Conservation (phyloP, 2,797 vertebrate species). For the Zalophus californianus region DNA sequence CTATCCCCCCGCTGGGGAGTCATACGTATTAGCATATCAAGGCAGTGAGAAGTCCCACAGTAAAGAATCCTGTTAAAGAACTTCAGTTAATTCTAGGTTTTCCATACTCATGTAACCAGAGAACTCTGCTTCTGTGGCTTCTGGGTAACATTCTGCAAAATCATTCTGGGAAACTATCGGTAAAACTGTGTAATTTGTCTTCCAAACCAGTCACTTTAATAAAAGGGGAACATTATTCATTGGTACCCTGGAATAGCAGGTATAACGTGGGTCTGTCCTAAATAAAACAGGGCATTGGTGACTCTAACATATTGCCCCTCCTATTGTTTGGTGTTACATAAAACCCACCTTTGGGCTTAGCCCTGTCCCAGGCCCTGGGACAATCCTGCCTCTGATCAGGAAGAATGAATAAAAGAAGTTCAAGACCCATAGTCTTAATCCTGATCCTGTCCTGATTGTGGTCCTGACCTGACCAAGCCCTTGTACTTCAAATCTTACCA, state of each 20-base stretch:
- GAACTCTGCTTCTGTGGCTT: conserved; percentile 13
- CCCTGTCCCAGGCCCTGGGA: neutral
- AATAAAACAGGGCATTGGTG: neutral
- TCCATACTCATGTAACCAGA: neutral
- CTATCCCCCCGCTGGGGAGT: neutral
- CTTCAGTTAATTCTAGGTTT: neutral
- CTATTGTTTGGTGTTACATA: neutral
- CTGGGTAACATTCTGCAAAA: neutral
- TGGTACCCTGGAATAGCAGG: neutral
- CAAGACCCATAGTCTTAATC: neutral
- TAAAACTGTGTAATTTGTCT: neutral
- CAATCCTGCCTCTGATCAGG: neutral
- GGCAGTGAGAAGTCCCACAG: neutral
- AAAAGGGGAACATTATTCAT: neutral
- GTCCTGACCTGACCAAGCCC: neutral
- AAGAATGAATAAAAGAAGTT: neutral
- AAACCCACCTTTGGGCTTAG: neutral
- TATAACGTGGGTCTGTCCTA: neutral
- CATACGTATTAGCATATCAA: neutral
- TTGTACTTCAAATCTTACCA: neutral
- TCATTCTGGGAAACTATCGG: neutral
- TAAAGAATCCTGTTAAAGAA: neutral
- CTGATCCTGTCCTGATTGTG: neutral
- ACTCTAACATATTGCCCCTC: neutral
- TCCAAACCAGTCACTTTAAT: neutral